Base-by-base conservation (phyloP, 2,113 vertebrate species). In the Herpailurus yagouaroundi region DNA sequence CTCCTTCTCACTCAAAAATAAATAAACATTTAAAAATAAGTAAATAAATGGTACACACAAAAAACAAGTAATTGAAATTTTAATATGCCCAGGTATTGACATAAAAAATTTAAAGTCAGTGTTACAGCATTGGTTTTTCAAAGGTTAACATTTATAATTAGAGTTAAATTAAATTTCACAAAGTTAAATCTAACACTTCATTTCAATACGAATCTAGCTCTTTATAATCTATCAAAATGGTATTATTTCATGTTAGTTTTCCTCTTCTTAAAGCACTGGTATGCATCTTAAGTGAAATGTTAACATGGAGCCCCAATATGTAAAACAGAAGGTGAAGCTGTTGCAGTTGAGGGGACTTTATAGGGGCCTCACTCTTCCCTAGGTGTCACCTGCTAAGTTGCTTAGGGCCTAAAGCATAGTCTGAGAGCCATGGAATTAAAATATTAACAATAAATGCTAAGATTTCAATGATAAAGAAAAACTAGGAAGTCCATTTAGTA, bases 101-200 rank as follows among this genome's bases (percentile, higher is more conserved):
- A 84, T 10, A 33, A 96, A 83, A 88, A 95, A 89, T 23, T 45
- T 79, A 21, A 21, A 52, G 83, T 55, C 85, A 97, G 82, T 52
- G 38, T 64, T 77, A 92, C 86, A 84, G 91, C 97, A 57, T 10
- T 52, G 19, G 15, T 90, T 82, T 66, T 97, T 92, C 82, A 94
- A 31, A 94, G 66, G 68, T 95, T 96, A 90, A 80, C 29, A 92
- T 95, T 73, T 96, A 94, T 45, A 93, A 66, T 16, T 45, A 5
- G 31, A 95, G 69, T 66, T 87, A 90, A 93, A 97, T 48, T 88
- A 64, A 94, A 41, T 79, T 94, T 69, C 16, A 45, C 64, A 96
- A 76, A 57, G 94, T 83, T 88, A 97, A 98, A 94, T 4, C 83
- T 92, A 96, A 86, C 9, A 41, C 7, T 82, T 93, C n/a, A 91